Base-by-base conservation (phyloP, 2,113 vertebrate species). In the Charina bottae region DNA sequence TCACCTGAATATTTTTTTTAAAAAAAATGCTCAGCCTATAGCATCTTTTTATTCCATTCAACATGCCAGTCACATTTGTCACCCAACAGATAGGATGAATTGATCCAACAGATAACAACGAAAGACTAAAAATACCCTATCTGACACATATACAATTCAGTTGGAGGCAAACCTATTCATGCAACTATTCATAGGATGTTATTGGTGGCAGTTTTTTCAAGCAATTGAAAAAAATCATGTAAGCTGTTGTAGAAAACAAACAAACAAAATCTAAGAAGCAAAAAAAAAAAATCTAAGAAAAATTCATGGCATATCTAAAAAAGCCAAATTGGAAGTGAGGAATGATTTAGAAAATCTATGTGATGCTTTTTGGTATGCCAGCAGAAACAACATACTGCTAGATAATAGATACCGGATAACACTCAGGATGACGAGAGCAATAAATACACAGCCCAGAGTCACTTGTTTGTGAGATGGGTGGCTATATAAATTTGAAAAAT, bases 11-110 rank as follows among this genome's bases (percentile, higher is more conserved):
- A 4, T 33, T 28, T 68, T 68, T 72, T 72, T 6, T 93, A 96
- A n/a, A n/a, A n/a, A n/a, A n/a, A 96, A 96, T 93, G 94, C 95
- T 95, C 94, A 96, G 96, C 95, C 93, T 96, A 93, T 93, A 96
- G 95, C 92, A 93, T 94, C 95, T 97, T 93, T 97, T 97, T 97
- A 96, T 96, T 95, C 95, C 94, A 96, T 93, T 95, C 95, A 95
- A 97, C 93, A 95, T 95, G 93, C 93, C 94, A 96, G 94, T 96
- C 95, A 95, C 94, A 95, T 97, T 95, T 96, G 94, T 89, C 68
- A 94, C 93, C 93, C 94, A 94, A 90, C 95, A 93, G 95, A 96
- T 93, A 95, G 93, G 95, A 94, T 96, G 94, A 90, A 95, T 96
- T 84, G 94, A 97, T 95, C 94, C 95, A 93, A 96, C 86, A 94